Base-by-base conservation (phyloP, 2,888 invertebrate genomes). In the Drosophila melanocephala region DNA sequence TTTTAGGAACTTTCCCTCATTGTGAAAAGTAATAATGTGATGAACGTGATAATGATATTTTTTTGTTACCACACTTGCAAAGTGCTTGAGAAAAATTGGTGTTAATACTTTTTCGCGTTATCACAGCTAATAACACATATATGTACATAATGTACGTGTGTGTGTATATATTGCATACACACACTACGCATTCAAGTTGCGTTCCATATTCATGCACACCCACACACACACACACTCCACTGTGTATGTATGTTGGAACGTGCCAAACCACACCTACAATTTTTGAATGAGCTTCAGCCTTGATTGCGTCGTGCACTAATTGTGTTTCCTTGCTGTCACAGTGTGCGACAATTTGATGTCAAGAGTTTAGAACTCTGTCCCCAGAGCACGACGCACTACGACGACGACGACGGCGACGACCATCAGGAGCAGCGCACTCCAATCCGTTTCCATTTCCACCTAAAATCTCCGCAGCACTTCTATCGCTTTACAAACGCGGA, bases 291-390 rank as follows among this genome's bases (percentile, higher is more conserved):
- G 53, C 59, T 67, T 26, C 64, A 70, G 73, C 59, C 68, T 81
- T 73, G 42, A 78, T 58, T 58, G 57, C 66, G 55, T 56, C 53
- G 51, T 68, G 55, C 75, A 82, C 69, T 82, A 82, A 73, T 74
- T 80, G 72, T 75, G 69, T 72, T 72, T 78, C 64, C 59, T 72
- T 83, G 66, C 55, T 53, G 47, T n/a, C 37, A 35, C 75, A 87
- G 87, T 87, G 87, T 84, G 73, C 74, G 74, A 72, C 84, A 83
- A 77, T 84, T 87, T 79, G 76, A 83, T 87, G 84, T 87, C 83
- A 90, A 90, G 87, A 83, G 86, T 81, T 86, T 86, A 90, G 72
- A 81, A 77, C 86, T 85, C 79, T 83, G 85, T 77, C 75, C 72
- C 73, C 76, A 70, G 75, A 87, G 78, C 78, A 85, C 85, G 79